A percentile compares a stretch with the other conserved stretches of the same genome.
phyloP scores from a whole-genome alignment of 2,113 vertebrate genomes.

The Peromyscus leucopus region DNA sequence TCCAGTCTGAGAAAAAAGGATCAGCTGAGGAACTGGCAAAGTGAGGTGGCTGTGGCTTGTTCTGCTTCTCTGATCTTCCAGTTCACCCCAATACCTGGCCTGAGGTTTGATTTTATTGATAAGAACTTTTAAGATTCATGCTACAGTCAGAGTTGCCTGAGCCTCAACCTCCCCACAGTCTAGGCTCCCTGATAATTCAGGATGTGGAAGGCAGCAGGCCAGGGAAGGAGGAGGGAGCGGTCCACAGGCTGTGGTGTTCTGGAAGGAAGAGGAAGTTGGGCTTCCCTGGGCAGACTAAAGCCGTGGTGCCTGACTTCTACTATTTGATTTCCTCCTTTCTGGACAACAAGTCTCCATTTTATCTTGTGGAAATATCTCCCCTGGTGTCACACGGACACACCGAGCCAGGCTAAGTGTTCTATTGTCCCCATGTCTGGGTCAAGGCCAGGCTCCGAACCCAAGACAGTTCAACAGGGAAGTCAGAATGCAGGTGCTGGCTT shows the following conservation, averaged over 20 bases:
- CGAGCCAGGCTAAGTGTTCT: not conserved
- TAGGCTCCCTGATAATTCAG: not conserved
- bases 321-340: not conserved
- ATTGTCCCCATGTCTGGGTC: not conserved
- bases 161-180: too few species aligned
- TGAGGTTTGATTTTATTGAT: too few species aligned
- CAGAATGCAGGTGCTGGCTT: not conserved
- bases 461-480: not conserved
- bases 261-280: too few species aligned
- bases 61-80: too few species aligned
- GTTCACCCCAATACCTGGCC: too few species aligned
- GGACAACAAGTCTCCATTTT: not conserved
- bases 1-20: too few species aligned
- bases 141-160: not conserved
- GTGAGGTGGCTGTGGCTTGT: too few species aligned
- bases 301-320: not conserved
- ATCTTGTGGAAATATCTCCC: fast-evolving
- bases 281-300: not conserved
- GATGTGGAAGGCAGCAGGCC: not conserved
- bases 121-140: too few species aligned
- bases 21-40: too few species aligned
- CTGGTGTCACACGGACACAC: not conserved
- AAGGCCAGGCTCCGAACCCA: not conserved
- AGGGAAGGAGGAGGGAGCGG: too few species aligned
- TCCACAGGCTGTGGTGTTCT: not conserved